Evolutionary conservation across 2,113 vertebrate genomes (phyloP).

Genomic region (Carassius auratus): DNA sequence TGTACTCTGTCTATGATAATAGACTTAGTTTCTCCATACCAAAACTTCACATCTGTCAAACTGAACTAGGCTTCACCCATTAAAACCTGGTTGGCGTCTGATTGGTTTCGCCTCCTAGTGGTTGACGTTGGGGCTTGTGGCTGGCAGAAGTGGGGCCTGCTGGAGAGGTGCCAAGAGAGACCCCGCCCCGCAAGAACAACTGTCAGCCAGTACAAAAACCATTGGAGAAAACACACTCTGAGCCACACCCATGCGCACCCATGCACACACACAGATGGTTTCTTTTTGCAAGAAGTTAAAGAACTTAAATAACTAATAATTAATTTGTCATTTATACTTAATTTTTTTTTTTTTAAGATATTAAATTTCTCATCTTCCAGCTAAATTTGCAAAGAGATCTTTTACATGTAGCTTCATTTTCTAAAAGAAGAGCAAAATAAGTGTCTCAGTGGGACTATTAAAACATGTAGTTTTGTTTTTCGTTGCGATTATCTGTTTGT

Average conservation of each 20-base stretch:
- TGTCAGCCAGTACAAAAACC: slow-evolving; percentile 35
- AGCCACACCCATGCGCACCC: slow-evolving; percentile 44
- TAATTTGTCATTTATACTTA: too few species aligned
- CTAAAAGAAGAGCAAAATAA: too few species aligned
- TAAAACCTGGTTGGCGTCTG: neutral
- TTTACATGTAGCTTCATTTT: too few species aligned
- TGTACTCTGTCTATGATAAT: neutral
- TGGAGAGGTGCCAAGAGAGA: slow-evolving; percentile 39
- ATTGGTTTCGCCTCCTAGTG: slow-evolving; percentile 35
- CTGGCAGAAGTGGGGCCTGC: slow-evolving; percentile 33
- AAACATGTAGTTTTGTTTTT: too few species aligned
- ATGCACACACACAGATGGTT: neutral
- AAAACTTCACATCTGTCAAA: neutral
- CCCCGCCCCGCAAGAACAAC: slow-evolving; percentile 48
- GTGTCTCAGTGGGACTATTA: too few species aligned
- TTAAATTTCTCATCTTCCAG: too few species aligned
- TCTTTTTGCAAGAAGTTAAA: too few species aligned
- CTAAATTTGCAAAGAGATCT: too few species aligned
- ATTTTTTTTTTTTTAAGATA: too few species aligned
- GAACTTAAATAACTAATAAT: too few species aligned
- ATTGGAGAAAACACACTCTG: neutral
- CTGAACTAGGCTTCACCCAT: neutral
- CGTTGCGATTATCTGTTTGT: too few species aligned
- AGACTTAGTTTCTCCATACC: neutral
- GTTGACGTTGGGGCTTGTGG: slow-evolving; percentile 1